A percentile compares a stretch with the other conserved stretches of the same genome.
Conservation (phyloP, 2,797 vertebrate species). For the Dallia pectoralis region DNA sequence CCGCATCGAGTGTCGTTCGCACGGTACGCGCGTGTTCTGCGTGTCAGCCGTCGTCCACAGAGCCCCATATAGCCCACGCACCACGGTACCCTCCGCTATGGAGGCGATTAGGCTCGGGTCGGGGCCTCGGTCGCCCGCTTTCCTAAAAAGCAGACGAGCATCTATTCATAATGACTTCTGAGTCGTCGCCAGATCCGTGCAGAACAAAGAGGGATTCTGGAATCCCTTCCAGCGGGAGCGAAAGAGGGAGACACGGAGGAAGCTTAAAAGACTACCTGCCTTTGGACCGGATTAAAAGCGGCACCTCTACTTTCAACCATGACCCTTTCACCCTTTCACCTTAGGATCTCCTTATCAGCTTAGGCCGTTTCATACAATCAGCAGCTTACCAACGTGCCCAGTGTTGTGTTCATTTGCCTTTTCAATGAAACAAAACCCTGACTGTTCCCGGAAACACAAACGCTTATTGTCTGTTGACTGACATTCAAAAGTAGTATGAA, state of each 20-base stretch:
- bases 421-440: constrained; percentile 19
- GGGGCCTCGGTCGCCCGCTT: constrained; percentile 57
- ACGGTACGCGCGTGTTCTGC: constrained; percentile 14
- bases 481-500: constrained; percentile 41
- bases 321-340: background rate
- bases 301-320: background rate
- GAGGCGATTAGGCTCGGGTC: constrained; percentile 54
- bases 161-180: constrained; percentile 70
- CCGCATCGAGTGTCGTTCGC: constrained; percentile 54
- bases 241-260: constrained; percentile 28
- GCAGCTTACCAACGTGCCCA: constrained; percentile 44
- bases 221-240: constrained; percentile 39
- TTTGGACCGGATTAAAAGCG: constrained; percentile 30
- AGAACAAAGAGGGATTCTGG: constrained; percentile 45
- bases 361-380: constrained; percentile 68
- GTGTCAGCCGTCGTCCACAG: background rate
- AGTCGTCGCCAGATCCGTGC: constrained; percentile 52
- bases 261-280: constrained; percentile 40
- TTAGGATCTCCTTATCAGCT: constrained; percentile 31
- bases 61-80: background rate
- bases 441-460: constrained; percentile 46
- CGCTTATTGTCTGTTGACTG: constrained; percentile 36
- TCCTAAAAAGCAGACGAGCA: constrained; percentile 70
- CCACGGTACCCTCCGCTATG: constrained; percentile 33
- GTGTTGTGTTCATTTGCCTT: constrained; percentile 35